Evolutionary conservation across 2,113 vertebrate species (phyloP).

Genomic region (Cinclus cinclus): DNA sequence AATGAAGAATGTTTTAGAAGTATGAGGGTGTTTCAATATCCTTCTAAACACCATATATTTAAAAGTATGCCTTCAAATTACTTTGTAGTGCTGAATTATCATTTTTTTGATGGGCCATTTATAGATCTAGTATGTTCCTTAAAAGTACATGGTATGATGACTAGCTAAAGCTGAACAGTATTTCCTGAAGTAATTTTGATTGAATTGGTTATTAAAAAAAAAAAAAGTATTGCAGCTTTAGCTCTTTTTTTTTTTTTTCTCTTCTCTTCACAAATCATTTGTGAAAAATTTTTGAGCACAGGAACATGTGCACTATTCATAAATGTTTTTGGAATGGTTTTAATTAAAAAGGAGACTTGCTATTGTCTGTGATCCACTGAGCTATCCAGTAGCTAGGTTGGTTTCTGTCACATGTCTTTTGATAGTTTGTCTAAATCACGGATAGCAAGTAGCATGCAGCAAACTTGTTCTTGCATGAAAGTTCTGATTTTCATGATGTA

Average conservation of each 20-base stretch:
- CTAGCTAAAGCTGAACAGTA: neutral
- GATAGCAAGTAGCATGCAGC: neutral
- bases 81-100: conserved; percentile 20
- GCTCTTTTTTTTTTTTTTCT: neutral
- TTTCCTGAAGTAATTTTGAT: neutral
- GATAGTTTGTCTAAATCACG: neutral
- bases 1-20: conserved; percentile 2
- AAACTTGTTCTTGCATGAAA: neutral
- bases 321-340: neutral
- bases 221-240: neutral
- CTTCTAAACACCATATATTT: conserved; percentile 24
- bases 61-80: conserved; percentile 19
- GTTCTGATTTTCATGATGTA: neutral
- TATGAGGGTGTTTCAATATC: neutral
- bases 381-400: neutral
- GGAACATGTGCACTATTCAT: neutral
- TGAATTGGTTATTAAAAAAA: conserved; percentile 11
- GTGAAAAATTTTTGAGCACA: neutral
- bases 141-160: conserved; percentile 4
- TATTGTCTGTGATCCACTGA: neutral
- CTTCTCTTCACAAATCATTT: neutral
- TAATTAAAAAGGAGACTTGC: neutral
- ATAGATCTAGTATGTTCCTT: neutral
- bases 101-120: conserved; percentile 17
- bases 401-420: neutral